Evolutionary conservation across 1,140 invertebrate species (phyloP).

Genomic region (Condylostylus longicornis): DNA sequence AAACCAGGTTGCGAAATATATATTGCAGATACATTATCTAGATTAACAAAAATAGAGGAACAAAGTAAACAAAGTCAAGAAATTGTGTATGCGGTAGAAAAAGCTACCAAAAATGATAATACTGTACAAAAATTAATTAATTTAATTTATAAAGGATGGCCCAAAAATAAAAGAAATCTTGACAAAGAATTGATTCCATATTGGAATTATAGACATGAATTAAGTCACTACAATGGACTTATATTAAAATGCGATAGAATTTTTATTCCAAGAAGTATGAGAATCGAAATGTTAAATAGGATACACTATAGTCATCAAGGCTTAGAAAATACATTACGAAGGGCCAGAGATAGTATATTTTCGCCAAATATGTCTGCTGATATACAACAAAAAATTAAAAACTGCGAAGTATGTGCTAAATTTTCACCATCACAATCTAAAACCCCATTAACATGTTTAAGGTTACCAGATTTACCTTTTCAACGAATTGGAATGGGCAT

Average conservation of each 20-base stretch:
- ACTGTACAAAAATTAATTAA: neutral
- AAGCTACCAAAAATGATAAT: neutral
- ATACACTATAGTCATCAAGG: neutral
- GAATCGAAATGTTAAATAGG: neutral
- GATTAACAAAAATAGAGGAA: neutral
- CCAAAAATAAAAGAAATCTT: neutral
- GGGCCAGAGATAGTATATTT: neutral
- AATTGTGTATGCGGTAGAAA: neutral
- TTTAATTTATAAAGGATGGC: neutral
- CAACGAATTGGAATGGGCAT: too few relatives aligned
- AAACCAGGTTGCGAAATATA: constrained; percentile 7
- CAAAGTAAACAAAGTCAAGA: neutral
- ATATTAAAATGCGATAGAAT: neutral
- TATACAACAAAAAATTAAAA: neutral
- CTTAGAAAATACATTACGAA: neutral
- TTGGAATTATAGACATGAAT: neutral
- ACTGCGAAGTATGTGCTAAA: too few relatives aligned
- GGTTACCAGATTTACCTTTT: too few relatives aligned
- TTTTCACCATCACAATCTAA: too few relatives aligned
- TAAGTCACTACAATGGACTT: neutral
- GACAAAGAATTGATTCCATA: neutral
- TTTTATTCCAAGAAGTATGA: neutral
- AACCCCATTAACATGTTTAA: too few relatives aligned
- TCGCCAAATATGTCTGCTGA: neutral
- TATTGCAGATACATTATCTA: neutral